Evolutionary conservation across 2,888 invertebrate genomes (phyloP).

Genomic region (Matsumyia berberina): DNA sequence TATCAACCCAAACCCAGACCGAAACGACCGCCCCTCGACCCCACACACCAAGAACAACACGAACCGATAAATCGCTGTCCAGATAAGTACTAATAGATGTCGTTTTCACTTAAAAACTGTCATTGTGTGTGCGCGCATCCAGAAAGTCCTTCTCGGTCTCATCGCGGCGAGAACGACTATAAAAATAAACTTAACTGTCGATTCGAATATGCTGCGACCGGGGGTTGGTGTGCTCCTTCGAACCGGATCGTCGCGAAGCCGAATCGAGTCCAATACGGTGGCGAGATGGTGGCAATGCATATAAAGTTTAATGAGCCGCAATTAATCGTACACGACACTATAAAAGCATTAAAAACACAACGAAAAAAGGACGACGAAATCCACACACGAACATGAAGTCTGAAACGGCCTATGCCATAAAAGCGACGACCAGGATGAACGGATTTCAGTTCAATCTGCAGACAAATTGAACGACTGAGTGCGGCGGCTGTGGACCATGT

Average conservation of each 20-base stretch:
- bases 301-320: constrained; percentile 84
- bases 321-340: constrained; percentile 84
- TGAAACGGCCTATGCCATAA: constrained; percentile 46
- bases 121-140: constrained; percentile 23
- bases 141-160: constrained; percentile 46
- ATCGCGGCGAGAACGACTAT: constrained; percentile 46
- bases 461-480: constrained; percentile 69
- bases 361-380: constrained; percentile 20
- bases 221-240: constrained; percentile 24
- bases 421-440: constrained; percentile 40
- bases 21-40: constrained; percentile 25
- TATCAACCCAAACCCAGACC: constrained; percentile 53
- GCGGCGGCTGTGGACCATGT: constrained; percentile 10
- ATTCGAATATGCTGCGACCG: constrained; percentile 35
- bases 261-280: constrained; percentile 32
- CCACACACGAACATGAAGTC: constrained; percentile 21
- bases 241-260: constrained; percentile 39
- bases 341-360: constrained; percentile 78
- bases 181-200: constrained; percentile 72
- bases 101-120: constrained; percentile 72
- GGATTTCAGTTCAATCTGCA: constrained; percentile 70
- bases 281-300: constrained; percentile 75
- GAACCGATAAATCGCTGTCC: constrained; percentile 72
- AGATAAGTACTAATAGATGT: constrained; percentile 76
- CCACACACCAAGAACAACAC: constrained; percentile 42